Evolutionary conservation across 2,888 invertebrate species (phyloP), one percentile per base, ranked within the genome.

Genomic region (Branchinecta sandiegonensis): DNA sequence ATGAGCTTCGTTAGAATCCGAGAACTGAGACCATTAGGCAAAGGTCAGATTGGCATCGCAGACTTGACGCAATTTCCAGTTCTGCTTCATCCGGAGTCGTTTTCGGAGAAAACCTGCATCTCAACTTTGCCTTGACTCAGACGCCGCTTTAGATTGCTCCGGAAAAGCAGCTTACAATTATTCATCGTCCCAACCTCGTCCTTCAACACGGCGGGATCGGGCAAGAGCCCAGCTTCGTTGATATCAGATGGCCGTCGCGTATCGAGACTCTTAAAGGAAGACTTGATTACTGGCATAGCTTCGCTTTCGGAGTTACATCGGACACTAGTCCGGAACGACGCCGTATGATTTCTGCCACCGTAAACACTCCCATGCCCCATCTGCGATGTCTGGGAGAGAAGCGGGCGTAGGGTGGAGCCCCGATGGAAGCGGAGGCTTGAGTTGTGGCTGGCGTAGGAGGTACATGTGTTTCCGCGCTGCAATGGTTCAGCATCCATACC

Each of bases 401-500:
- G 63, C 23, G 63, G 63, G 8, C 63, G 63, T 1, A 56, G 63
- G n/a, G 63, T 56, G 63, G 63, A 56, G 14, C 63, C 63, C 8
- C 63, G 63, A 9, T 56, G 63, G 23, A 56, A 56, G n/a, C 63
- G 63, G 23, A 56, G 63, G 23, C 63, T 56, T 17, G 63, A 56
- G 23, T 56, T 56, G 9, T 23, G 63, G 10, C 63, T 56, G n/a
- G 23, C 23, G 63, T 56, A 56, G 10, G 63, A 56, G 9, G 63
- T 17, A 10, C n/a, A 11, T 23, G 63, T 56, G 63, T 56, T 56
- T 56, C 63, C 63, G 12, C 63, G 63, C 63, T 56, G 63, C 63
- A 56, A 56, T 11, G 23, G n/a, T 56, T 56, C 63, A 56, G 63
- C 63, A 56, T 56, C 63, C 63, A 56, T 56, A 8, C 63, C 63